Evolutionary conservation across 2,113 vertebrate species (phyloP).

Genomic region (Ursus arctos): DNA sequence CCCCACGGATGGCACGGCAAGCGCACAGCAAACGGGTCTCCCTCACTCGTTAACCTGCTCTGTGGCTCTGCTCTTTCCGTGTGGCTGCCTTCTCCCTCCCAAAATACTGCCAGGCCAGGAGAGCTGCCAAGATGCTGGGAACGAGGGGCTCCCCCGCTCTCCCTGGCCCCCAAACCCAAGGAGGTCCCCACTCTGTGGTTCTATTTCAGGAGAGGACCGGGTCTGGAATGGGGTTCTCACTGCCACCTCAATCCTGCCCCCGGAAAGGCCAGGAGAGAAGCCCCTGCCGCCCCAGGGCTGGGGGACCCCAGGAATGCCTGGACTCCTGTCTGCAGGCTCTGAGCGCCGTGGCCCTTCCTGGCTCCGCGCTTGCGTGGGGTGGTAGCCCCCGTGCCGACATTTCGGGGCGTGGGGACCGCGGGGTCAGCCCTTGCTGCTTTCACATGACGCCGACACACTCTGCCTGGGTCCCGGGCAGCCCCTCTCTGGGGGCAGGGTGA

Average conservation of each 20-base stretch:
- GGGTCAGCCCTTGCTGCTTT: background rate
- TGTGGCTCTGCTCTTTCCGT: rapidly evolving
- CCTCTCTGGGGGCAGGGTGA: background rate
- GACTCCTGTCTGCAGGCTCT: no score
- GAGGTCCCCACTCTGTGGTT: background rate
- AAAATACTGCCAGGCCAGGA: rapidly evolving
- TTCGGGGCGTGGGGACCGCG: rapidly evolving
- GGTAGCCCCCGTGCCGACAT: background rate
- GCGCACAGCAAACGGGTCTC: rapidly evolving
- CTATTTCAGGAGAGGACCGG: background rate
- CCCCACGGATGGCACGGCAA: rapidly evolving
- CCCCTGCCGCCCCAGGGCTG: background rate
- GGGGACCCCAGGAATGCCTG: background rate
- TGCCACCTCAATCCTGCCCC: background rate
- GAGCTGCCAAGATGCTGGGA: background rate
- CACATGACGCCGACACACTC: rapidly evolving
- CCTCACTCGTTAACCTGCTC: rapidly evolving
- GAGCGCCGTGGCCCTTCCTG: background rate
- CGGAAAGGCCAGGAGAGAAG: no score
- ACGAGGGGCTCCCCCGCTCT: rapidly evolving
- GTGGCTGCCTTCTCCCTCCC: background rate
- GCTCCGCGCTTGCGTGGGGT: background rate
- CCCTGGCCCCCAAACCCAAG: rapidly evolving
- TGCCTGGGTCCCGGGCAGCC: background rate
- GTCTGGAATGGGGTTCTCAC: background rate